Base-by-base conservation (phyloP, 2,888 invertebrate genomes). In the Augochlorella aurata region DNA sequence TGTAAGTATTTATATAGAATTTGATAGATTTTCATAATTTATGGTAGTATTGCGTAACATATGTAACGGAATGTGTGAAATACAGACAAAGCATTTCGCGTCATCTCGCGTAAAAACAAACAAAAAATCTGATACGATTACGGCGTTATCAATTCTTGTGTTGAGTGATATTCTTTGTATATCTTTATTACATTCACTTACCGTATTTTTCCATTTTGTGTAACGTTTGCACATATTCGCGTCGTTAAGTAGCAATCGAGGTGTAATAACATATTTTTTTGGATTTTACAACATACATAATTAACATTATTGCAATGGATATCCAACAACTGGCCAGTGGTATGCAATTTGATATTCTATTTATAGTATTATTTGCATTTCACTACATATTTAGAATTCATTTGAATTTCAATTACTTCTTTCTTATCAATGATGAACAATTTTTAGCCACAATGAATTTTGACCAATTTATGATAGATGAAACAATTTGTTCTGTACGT, bases 401-500 rank as follows among this genome's bases (percentile, higher is more conserved):
- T 18, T 69, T 29, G 69, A 61, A 18, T 44, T 38, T 70, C 29
- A 73, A 67, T 74, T 44, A 67, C 49, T 16, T 7, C 10, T 52
- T 50, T 7, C 47, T 38, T 38, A 72, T 47, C 9, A n/a, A 49
- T 5, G 7, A 50, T 61, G 38, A 38, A 12, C 58, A 38, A 63
- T 77, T 77, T 50, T 47, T 47, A 79, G 74, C 38, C 77, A 45
- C 67, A 74, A 10, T 77, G 9, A 24, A 74, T 29, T 85, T 92
- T 8, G 85, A 90, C 82, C 89, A 90, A 69, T 74, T 87, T 12
- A 77, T 79, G 1, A 85, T 92, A 16, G 83, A 90, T 21, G 81
- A 88, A n/a, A 84, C 86, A 81, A 85, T 89, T 1, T 80, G 86
- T 45, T 85, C 90, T 38, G 89, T 93, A 75, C 79, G 82, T 76